These are phyloP conservation scores for Esox niger DNA, from an alignment of 2,113 vertebrate genomes.

Conservation along the genomic window DNA sequence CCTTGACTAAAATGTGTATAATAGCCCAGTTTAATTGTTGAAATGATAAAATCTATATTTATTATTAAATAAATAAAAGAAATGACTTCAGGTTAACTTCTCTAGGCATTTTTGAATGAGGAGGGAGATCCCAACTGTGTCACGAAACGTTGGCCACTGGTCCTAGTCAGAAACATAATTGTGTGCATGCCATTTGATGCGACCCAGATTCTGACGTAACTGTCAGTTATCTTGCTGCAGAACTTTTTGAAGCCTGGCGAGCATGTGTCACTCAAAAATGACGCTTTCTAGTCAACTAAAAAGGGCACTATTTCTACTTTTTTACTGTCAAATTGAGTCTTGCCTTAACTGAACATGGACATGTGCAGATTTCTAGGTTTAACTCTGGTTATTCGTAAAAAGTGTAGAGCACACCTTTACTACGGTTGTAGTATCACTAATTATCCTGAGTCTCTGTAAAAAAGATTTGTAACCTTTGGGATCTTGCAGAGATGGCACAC, in stretches of 20 bases:
- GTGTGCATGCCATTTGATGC: no score
- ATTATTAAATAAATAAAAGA: constrained; percentile 45
- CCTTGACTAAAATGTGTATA: constrained; percentile 36
- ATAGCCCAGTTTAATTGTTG: constrained; percentile 40
- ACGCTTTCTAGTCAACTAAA: no score
- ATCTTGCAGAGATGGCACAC: background rate
- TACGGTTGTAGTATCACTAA: background rate
- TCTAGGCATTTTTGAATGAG: constrained; percentile 23
- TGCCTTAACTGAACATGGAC: background rate
- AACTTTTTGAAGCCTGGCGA: no score
- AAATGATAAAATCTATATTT: constrained; percentile 55
- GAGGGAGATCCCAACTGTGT: no score
- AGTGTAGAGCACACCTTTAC: no score
- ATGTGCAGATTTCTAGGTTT: constrained; percentile 14
- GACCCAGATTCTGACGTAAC: no score
- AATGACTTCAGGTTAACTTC: constrained; percentile 14
- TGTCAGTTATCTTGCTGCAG: no score
- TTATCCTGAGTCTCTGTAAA: background rate
- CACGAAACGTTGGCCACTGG: no score
- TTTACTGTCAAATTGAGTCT: constrained; percentile 3
- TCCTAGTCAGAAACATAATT: no score
- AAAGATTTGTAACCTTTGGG: background rate
- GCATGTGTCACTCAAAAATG: no score
- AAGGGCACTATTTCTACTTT: no score
- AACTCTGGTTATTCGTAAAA: constrained; percentile 38